Base-by-base conservation (phyloP, 2,113 vertebrate genomes). In the Hepsetus odoe region DNA sequence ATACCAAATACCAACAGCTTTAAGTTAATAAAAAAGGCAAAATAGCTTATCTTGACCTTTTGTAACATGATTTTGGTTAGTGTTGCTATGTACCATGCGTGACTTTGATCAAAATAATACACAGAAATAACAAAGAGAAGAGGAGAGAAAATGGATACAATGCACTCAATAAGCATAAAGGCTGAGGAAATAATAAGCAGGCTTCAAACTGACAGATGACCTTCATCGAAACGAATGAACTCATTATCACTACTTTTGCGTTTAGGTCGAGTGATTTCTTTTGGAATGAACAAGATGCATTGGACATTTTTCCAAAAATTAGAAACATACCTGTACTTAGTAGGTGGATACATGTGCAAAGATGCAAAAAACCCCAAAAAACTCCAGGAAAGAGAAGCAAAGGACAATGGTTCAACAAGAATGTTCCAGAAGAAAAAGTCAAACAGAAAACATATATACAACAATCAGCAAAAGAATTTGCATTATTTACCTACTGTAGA, bases 381-480 rank as follows among this genome's bases (percentile, higher is more conserved):
- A n/a, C n/a, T 22, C 38, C 35, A 46, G 40, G 28, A 62, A 61
- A 69, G 5, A 16, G 16, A 61, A 70, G 28, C 33, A 30, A 44
- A 28, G 16, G 26, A 42, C 20, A 69, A 20, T 62, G 30, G 30
- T 58, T 24, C 42, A 59, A 61, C 30, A 30, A 2, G 4, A 65
- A 42, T n/a, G 33, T 68, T 8, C 67, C 65, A 80, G 33, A 40
- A 42, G 26, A 61, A 58, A 46, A 46, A 61, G 20, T 14, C 26
- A 59, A 76, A 38, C 4, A 59, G 12, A 77, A 40, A 51, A 2
- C 30, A 18, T n/a, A 71, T 3, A 74, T 49, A 74, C 61, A 77
- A 61, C 82, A 67, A 79, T 73, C n/a, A 76, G 62, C 66, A 80
- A 49, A 69, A 64, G 33, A 61, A 67, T 42, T 82, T 70, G 35